A percentile compares a stretch with the other conserved stretches of the same genome.
Evolutionary conservation across 2,888 invertebrate species (phyloP).

Genomic region (Perizoma affinitatum): DNA sequence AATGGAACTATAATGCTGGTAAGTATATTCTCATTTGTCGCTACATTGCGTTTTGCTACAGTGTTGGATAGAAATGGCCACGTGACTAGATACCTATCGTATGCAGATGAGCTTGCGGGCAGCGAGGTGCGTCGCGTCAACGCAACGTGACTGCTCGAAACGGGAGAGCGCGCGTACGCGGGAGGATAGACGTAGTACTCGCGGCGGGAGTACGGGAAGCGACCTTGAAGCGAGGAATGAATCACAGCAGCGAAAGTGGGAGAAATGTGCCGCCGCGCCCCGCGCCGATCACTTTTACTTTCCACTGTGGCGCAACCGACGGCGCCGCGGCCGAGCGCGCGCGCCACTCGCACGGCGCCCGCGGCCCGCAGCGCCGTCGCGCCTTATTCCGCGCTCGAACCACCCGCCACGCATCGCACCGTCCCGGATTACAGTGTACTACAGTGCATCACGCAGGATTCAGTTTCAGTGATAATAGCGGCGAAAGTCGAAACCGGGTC

Average conservation of each 20-base stretch:
- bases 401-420: constrained; percentile 50
- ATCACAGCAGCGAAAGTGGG: constrained; percentile 83
- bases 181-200: constrained; percentile 42
- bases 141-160: constrained; percentile 41
- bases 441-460: constrained; percentile 77
- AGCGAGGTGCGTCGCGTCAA: constrained; percentile 19
- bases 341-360: constrained; percentile 83
- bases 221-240: constrained; percentile 77
- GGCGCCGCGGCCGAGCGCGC: constrained; percentile 71
- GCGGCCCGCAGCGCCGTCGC: constrained; percentile 82
- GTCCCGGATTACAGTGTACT: constrained; percentile 81
- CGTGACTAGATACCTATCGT: constrained; percentile 26
- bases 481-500: constrained; percentile 77
- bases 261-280: constrained; percentile 80
- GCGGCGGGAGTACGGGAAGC: constrained; percentile 71
- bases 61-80: constrained; percentile 20
- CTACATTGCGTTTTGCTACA: constrained; percentile 8
- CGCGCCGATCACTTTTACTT: constrained; percentile 83
- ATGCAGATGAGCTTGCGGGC: constrained; percentile 36
- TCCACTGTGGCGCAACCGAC: constrained; percentile 81
- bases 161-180: constrained; percentile 43
- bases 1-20: constrained; percentile 13
- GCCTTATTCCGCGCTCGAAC: constrained; percentile 61
- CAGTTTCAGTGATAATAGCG: constrained; percentile 69
- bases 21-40: constrained; percentile 12